Evolutionary conservation across 2,888 invertebrate species (phyloP).

Genomic region (Zele albiditarsus): DNA sequence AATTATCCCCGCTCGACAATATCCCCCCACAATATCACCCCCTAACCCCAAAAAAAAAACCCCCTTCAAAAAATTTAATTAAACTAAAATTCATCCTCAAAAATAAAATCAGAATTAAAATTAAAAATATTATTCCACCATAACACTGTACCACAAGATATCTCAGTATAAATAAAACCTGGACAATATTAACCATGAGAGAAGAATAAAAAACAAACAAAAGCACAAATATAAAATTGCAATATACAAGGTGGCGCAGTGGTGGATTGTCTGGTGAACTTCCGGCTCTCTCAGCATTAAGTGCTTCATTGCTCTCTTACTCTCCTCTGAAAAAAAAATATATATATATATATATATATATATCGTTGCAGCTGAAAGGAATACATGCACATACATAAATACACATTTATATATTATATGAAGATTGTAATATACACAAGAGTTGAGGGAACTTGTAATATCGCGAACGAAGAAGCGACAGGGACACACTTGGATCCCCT

Average conservation of each 20-base stretch:
- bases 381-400: conserved; percentile 13
- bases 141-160: too few species aligned
- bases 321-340: conserved; percentile 1
- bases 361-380: conserved; percentile 41
- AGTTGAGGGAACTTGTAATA: conserved; percentile 29
- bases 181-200: background rate
- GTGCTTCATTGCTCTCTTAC: conserved; percentile 6
- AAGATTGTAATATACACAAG: background rate
- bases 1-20: too few species aligned
- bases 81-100: too few species aligned
- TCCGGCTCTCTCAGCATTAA: conserved; percentile 6
- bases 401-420: background rate
- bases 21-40: too few species aligned
- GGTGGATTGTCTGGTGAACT: conserved; percentile 24
- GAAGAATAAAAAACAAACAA: background rate
- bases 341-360: too few species aligned
- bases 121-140: too few species aligned
- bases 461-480: conserved; percentile 53
- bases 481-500: conserved; percentile 45
- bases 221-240: background rate
- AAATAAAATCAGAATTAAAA: too few species aligned
- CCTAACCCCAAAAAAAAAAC: too few species aligned
- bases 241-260: background rate
- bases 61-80: too few species aligned
- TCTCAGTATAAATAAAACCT: too few species aligned